A percentile compares a stretch with the other conserved stretches of the same genome.
Conservation (phyloP, 2,797 vertebrate genomes). For the Corythornis leucogaster region DNA sequence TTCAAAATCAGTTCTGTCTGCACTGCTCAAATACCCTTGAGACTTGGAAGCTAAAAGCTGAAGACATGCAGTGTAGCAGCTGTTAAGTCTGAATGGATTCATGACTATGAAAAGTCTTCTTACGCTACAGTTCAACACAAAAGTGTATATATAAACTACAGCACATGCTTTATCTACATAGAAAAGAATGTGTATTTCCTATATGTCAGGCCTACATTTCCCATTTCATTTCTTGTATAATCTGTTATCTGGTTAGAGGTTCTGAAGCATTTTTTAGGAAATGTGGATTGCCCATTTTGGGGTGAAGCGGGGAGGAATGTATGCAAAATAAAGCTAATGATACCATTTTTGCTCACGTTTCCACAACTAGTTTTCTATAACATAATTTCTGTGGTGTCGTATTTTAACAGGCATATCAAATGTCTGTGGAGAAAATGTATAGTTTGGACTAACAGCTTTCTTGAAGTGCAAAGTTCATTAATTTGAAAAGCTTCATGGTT, state of each 20-base stretch:
- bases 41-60: background rate
- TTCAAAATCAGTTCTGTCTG: background rate
- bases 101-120: background rate
- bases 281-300: background rate
- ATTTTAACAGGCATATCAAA: background rate
- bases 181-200: background rate
- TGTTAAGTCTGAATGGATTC: background rate
- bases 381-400: background rate
- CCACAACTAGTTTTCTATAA: background rate
- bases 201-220: rapidly evolving
- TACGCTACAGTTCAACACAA: background rate
- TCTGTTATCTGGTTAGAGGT: background rate
- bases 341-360: background rate
- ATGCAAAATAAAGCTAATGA: background rate
- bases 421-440: background rate
- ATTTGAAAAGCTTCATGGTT: background rate
- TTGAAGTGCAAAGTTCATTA: background rate
- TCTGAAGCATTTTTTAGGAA: background rate
- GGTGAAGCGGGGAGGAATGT: background rate
- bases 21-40: background rate
- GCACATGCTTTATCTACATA: background rate
- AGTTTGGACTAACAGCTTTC: background rate
- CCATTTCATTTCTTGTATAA: background rate
- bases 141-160: background rate
- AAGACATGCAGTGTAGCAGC: background rate